Evolutionary conservation across 2,888 invertebrate genomes (phyloP).

Genomic region (Cyrtodaria siliqua): DNA sequence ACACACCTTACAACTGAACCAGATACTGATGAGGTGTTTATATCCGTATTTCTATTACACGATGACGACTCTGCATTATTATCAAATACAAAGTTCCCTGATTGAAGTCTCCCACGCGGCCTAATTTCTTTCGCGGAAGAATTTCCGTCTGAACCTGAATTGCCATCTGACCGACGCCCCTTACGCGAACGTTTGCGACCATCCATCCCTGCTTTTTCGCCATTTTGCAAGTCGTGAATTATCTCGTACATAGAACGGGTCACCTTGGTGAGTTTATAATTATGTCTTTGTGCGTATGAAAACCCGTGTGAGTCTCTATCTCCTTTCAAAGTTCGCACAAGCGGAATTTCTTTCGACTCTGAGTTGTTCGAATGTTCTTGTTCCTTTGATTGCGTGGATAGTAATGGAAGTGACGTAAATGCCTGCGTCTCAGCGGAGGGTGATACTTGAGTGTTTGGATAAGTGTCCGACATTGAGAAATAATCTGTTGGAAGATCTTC

Average conservation of each 20-base stretch:
- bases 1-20: constrained; percentile 66
- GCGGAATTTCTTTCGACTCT: constrained; percentile 33
- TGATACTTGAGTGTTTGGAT: constrained; percentile 15
- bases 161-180: constrained; percentile 46
- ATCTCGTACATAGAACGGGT: constrained; percentile 74
- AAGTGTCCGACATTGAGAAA: constrained; percentile 63
- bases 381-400: constrained; percentile 46
- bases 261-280: constrained; percentile 73
- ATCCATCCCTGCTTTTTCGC: constrained; percentile 49
- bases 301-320: constrained; percentile 53
- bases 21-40: constrained; percentile 36
- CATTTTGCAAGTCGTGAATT: constrained; percentile 70
- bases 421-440: constrained; percentile 17
- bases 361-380: too few species aligned
- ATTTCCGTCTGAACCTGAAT: constrained; percentile 44
- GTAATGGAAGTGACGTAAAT: constrained; percentile 54
- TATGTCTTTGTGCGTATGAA: constrained; percentile 68
- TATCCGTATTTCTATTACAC: constrained; percentile 28
- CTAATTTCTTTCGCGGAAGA: constrained; percentile 46
- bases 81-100: constrained; percentile 30
- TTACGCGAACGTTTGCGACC: constrained; percentile 46
- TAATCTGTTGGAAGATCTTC: constrained; percentile 45
- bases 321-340: constrained; percentile 11
- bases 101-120: constrained; percentile 50
- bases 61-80: constrained; percentile 34